These are phyloP conservation scores for Drosophila picticornis DNA, from an alignment of 2,888 invertebrate species.

Conservation along the genomic window DNA sequence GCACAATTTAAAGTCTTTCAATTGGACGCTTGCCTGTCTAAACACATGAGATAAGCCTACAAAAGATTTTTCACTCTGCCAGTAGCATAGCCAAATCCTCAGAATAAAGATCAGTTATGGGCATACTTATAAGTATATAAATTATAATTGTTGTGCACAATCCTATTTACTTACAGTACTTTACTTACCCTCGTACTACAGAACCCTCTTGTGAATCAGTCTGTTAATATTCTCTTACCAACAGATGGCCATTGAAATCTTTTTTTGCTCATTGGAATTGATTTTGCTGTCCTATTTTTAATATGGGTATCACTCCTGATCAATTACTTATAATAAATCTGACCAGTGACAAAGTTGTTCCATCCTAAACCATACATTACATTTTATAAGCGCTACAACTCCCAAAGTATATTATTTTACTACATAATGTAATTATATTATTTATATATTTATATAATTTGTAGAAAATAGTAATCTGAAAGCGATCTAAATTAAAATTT, in stretches of 20 bases:
- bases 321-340: background rate
- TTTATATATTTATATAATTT: background rate
- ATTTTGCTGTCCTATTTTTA: background rate
- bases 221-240: background rate
- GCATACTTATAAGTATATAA: background rate
- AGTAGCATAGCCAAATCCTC: background rate
- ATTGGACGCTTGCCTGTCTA: slow-evolving; percentile 39
- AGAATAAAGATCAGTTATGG: background rate
- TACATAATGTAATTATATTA: background rate
- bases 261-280: background rate
- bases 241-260: background rate
- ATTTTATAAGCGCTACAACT: background rate
- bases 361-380: background rate
- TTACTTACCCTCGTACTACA: too few relatives aligned
- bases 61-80: background rate
- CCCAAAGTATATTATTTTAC: background rate
- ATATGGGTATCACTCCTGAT: background rate
- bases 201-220: too few relatives aligned
- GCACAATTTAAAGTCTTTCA: slow-evolving; percentile 28
- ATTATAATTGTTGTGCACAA: background rate
- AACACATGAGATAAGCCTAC: slow-evolving; percentile 23
- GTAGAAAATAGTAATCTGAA: background rate
- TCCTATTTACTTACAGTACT: too few relatives aligned
- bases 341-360: background rate
- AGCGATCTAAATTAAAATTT: background rate